phyloP scores from a whole-genome alignment of 2,113 vertebrate species.

The Promerops cafer region DNA sequence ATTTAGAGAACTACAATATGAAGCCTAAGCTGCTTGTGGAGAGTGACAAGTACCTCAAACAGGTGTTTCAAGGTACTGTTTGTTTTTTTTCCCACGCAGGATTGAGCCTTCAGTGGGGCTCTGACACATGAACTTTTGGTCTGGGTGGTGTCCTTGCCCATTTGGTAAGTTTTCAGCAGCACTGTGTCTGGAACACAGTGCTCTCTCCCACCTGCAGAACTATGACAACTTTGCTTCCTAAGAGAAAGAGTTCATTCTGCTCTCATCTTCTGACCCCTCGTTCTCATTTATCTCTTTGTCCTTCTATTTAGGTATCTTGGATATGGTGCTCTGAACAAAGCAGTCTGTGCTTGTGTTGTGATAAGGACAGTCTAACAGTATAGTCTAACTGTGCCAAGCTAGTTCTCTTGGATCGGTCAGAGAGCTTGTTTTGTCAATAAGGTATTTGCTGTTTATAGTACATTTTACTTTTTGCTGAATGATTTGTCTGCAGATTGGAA shows the following conservation, averaged over 20 bases:
- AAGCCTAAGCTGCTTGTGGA: not conserved
- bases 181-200: not conserved
- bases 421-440: constrained; percentile 17
- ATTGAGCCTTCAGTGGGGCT: not conserved
- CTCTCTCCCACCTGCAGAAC: not conserved
- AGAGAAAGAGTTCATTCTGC: not conserved
- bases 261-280: not conserved
- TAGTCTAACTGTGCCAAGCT: not conserved
- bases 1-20: not conserved
- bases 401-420: not conserved
- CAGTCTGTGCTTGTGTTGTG: not conserved
- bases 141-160: not conserved
- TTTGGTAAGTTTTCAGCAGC: constrained; percentile 13
- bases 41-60: not conserved
- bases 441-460: not conserved
- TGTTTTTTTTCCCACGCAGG: not conserved
- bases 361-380: not conserved
- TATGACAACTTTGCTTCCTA: not conserved
- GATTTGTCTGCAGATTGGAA: constrained; percentile 3
- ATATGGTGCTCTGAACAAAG: not conserved
- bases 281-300: not conserved
- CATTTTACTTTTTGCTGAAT: not conserved
- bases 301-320: not conserved
- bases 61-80: not conserved
- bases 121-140: not conserved